Evolutionary conservation across 2,888 invertebrate genomes (phyloP).

Genomic region (Zaprionus obscuricornis): DNA sequence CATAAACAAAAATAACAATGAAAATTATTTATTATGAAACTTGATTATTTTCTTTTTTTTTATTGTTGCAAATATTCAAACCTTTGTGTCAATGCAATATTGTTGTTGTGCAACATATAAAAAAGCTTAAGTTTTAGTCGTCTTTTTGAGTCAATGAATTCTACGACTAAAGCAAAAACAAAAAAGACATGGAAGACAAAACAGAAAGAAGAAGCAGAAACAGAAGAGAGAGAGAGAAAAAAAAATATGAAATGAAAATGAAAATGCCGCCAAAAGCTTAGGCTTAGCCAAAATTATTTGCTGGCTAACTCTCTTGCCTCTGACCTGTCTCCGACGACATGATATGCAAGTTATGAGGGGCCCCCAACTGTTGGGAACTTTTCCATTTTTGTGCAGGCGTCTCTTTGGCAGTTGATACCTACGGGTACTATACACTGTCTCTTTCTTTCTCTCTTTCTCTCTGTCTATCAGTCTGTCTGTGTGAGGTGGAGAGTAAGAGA

Average conservation of each 20-base stretch:
- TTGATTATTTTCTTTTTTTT: too few relatives aligned
- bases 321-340: constrained; percentile 29
- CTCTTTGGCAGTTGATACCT: constrained; percentile 27
- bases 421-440: background rate
- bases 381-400: constrained; percentile 58
- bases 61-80: too few relatives aligned
- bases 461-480: too few relatives aligned
- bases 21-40: too few relatives aligned
- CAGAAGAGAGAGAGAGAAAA: constrained; percentile 33
- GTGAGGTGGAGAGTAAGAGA: too few relatives aligned
- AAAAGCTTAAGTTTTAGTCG: too few relatives aligned
- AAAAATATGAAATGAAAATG: constrained; percentile 5
- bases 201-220: constrained; percentile 19
- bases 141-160: too few relatives aligned
- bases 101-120: too few relatives aligned
- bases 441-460: too few relatives aligned
- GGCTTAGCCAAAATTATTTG: constrained; percentile 39
- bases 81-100: too few relatives aligned
- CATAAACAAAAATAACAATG: too few relatives aligned
- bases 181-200: constrained; percentile 53
- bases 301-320: constrained; percentile 21
- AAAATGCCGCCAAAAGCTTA: background rate
- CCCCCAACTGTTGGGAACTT: constrained; percentile 78
- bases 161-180: constrained; percentile 45
- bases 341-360: constrained; percentile 68